Base-by-base conservation (phyloP, 2,888 invertebrate genomes). In the Bellardia pandia region DNA sequence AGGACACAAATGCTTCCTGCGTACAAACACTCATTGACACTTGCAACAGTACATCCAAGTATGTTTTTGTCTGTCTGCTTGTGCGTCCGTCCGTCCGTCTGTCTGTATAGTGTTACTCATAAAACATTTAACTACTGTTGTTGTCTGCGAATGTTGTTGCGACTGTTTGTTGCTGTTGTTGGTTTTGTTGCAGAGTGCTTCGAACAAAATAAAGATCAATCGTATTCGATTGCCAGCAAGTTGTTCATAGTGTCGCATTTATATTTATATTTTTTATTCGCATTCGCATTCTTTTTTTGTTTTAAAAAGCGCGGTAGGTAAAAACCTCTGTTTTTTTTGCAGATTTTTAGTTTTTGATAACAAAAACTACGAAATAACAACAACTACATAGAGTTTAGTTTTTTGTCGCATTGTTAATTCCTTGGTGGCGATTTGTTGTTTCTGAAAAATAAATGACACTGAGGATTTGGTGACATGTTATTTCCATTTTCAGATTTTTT, bases 211-310 rank as follows among this genome's bases (percentile, higher is more conserved):
- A 87, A 91, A 92, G 92, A 92, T 92, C 92, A 92, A 92, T 92
- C 92, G 92, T 88, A 90, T 91, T 92, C 92, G 92, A 92, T 92
- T 91, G 92, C 91, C 90, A 90, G 89, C 91, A 90, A 90, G 89
- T 85, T 87, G 81, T 85, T 79, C 71, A 64, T 45, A 75, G 77
- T 85, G 81, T 87, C 77, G 77, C 74, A 64, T 85, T 75, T 60
- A 71, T 71, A 56, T 68, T 40, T 56, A 23, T 23, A 23, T 23
- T 23, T 23, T 40, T 60, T n/a, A 48, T 66, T 13, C n/a, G 8
- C 16, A 23, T 33, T 69, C 6, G 14, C n/a, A n/a, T n/a, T n/a
- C n/a, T n/a, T n/a, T 51, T 66, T 75, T 77, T 11, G 14, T 56
- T 69, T 78, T 0, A 60, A 71, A 87, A 91, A 90, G 89, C 90